A percentile compares a stretch with the other conserved stretches of the same genome.
Evolutionary conservation across 2,888 invertebrate genomes (phyloP).

Genomic region (Leptinotarsa haldemani): DNA sequence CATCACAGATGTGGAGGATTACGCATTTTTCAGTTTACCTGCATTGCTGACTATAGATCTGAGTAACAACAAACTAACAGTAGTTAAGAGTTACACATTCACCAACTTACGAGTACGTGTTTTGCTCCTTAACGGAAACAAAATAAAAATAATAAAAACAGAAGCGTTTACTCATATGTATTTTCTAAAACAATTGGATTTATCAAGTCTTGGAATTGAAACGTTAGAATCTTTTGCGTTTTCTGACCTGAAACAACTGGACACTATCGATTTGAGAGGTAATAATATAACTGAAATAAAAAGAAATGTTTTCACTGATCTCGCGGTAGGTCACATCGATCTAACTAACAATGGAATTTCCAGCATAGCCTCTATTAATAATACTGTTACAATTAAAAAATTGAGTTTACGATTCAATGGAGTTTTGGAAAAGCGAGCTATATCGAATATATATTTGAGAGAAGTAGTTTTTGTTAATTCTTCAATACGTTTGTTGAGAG

Average conservation of each 20-base stretch:
- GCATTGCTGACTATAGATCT: conserved; percentile 24
- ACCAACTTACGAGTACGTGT: neutral
- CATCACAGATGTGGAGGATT: conserved; percentile 22
- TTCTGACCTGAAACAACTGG: neutral
- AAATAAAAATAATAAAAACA: neutral
- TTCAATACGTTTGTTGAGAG: conserved; percentile 20
- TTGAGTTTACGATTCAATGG: conserved; percentile 24
- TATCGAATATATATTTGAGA: conserved; percentile 24
- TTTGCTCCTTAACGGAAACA: neutral
- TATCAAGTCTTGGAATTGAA: conserved; percentile 2
- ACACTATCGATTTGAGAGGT: neutral
- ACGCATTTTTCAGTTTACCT: conserved; percentile 28
- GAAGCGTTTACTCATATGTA: neutral
- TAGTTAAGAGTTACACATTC: neutral
- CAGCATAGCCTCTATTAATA: conserved; percentile 23
- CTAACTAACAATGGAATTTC: conserved; percentile 31
- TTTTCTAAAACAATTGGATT: neutral
- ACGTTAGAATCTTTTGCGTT: neutral
- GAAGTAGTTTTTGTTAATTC: conserved; percentile 21
- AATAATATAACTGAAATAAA: conserved; percentile 6
- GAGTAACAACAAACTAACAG: conserved; percentile 29
- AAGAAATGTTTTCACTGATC: neutral
- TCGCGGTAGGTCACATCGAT: neutral
- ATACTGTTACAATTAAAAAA: conserved; percentile 19
- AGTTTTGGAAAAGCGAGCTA: conserved; percentile 16